A percentile compares a stretch with the other conserved stretches of the same genome.
These are phyloP conservation scores for Tetropium fuscum DNA, from an alignment of 2,888 invertebrate genomes.

Conservation along the genomic window DNA sequence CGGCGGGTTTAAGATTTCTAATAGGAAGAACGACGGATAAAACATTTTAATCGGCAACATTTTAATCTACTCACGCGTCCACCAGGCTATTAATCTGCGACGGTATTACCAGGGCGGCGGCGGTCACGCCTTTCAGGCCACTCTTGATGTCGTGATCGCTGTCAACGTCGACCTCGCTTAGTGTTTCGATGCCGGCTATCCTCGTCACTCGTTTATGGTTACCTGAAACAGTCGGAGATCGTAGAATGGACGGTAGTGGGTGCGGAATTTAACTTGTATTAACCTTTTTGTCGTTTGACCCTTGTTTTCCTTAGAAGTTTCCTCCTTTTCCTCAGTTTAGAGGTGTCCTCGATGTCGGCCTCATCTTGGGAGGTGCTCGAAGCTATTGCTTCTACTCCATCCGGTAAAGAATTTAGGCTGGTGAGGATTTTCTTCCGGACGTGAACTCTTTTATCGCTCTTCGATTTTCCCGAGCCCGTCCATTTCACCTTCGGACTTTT, in stretches of 20 bases:
- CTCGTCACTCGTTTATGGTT: slow-evolving; percentile 51
- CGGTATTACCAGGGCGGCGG: slow-evolving; percentile 55
- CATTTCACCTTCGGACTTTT: slow-evolving; percentile 52
- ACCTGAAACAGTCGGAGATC: too few species aligned
- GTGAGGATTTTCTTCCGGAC: slow-evolving; percentile 68
- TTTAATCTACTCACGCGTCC: slow-evolving; percentile 47
- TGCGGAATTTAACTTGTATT: not conserved
- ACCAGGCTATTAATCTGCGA: slow-evolving; percentile 59
- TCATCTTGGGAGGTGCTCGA: slow-evolving; percentile 67
- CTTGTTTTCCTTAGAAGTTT: slow-evolving; percentile 74
- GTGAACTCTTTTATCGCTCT: slow-evolving; percentile 68
- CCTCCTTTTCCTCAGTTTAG: slow-evolving; percentile 62
- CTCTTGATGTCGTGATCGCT: slow-evolving; percentile 61
- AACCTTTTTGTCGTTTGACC: slow-evolving; percentile 69
- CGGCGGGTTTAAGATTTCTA: slow-evolving; percentile 56
- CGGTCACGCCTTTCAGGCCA: slow-evolving; percentile 55
- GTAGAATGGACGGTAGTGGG: too few species aligned
- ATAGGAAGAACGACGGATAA: slow-evolving; percentile 6
- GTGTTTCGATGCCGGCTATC: slow-evolving; percentile 56
- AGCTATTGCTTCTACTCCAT: slow-evolving; percentile 68
- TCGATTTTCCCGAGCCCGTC: slow-evolving; percentile 35
- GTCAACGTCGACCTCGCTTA: slow-evolving; percentile 63
- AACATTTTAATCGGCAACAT: not conserved
- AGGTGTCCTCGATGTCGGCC: slow-evolving; percentile 67
- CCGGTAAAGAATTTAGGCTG: slow-evolving; percentile 64